Evolutionary conservation across 2,888 invertebrate species (phyloP).

Genomic region (Acrobasis repandana): DNA sequence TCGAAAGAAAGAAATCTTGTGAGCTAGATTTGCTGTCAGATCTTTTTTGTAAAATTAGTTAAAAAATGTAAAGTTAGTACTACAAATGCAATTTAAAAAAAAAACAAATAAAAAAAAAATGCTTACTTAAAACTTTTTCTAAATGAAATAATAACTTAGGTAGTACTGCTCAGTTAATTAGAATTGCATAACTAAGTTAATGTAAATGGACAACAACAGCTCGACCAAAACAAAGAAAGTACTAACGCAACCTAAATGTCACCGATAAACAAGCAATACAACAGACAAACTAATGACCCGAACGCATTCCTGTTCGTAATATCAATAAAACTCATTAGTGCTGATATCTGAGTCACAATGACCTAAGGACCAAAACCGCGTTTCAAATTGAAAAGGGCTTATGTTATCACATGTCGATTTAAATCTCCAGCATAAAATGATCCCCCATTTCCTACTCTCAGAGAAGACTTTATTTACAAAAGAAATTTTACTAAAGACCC

Average conservation of each 20-base stretch:
- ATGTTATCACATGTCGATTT: conserved; percentile 43
- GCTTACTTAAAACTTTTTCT: too few species aligned
- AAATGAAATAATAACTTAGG: too few species aligned
- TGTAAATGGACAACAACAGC: too few species aligned
- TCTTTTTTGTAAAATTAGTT: too few species aligned
- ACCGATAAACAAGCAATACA: conserved; percentile 20
- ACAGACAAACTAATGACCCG: conserved; percentile 20
- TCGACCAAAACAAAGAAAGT: too few species aligned
- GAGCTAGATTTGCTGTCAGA: too few species aligned
- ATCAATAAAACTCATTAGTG: conserved; percentile 28
- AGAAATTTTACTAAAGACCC: conserved; percentile 27
- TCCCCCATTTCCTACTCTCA: conserved; percentile 28
- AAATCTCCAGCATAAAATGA: conserved; percentile 35
- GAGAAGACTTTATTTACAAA: conserved; percentile 20
- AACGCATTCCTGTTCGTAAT: conserved; percentile 26
- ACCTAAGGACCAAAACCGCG: conserved; percentile 43
- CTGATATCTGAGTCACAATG: conserved; percentile 32
- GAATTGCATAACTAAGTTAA: too few species aligned
- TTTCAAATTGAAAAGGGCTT: conserved; percentile 44
- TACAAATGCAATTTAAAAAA: too few species aligned
- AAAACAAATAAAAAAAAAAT: too few species aligned
- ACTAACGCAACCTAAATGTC: neutral
- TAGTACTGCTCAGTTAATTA: too few species aligned
- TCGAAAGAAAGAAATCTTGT: too few species aligned
- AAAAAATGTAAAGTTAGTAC: too few species aligned